Evolutionary conservation across 2,113 vertebrate genomes (phyloP).

Genomic region (Epinephelus cyanopodus): DNA sequence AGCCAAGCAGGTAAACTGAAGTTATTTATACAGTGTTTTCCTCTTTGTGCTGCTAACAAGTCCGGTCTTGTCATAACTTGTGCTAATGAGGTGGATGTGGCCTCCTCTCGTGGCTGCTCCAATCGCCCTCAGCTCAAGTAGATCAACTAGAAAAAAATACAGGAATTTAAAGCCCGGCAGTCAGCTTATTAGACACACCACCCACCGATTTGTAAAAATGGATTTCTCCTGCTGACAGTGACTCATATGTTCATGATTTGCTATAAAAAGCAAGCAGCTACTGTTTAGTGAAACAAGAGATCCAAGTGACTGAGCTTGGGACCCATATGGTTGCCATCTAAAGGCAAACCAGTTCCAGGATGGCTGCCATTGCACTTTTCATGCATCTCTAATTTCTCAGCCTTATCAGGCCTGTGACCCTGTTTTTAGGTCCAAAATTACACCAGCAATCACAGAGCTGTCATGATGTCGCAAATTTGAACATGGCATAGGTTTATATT

Average conservation of each 20-base stretch:
- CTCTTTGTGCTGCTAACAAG: constrained; percentile 22
- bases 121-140: constrained; percentile 13
- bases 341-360: not conserved
- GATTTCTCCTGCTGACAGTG: constrained; percentile 50
- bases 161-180: constrained; percentile 32
- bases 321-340: constrained; percentile 17
- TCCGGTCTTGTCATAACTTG: constrained; percentile 25
- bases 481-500: not conserved
- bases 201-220: constrained; percentile 55
- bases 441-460: constrained; percentile 1
- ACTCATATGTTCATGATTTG: constrained; percentile 36
- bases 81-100: constrained; percentile 33
- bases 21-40: constrained; percentile 11
- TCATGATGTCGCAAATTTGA: not conserved
- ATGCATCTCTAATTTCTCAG: not conserved
- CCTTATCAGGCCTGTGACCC: constrained; percentile 3
- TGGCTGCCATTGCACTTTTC: constrained; percentile 15
- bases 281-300: constrained; percentile 30
- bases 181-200: constrained; percentile 54
- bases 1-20: constrained; percentile 25
- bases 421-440: not conserved
- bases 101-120: constrained; percentile 11
- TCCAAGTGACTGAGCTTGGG: constrained; percentile 4
- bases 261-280: constrained; percentile 49
- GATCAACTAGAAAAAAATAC: constrained; percentile 38